Evolutionary conservation across 2,113 vertebrate species (phyloP).

Genomic region (Burhinus oedicnemus): DNA sequence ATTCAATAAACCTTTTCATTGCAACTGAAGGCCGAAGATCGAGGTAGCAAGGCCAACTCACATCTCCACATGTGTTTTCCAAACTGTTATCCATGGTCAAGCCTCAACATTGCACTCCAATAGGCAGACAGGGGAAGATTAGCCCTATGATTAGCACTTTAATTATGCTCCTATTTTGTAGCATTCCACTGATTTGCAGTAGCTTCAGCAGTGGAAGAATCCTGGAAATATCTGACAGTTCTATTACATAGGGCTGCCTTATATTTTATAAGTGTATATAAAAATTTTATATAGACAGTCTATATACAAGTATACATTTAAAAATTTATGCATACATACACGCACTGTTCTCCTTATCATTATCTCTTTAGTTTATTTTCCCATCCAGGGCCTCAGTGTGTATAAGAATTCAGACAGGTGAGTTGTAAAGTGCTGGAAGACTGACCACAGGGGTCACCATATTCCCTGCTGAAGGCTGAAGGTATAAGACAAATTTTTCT

Average conservation of each 20-base stretch:
- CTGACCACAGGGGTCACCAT: not conserved
- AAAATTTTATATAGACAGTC: not conserved
- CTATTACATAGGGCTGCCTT: not conserved
- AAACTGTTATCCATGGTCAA: not conserved
- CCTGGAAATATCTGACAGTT: not conserved
- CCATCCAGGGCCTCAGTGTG: not conserved
- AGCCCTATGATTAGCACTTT: not conserved
- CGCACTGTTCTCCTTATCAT: not conserved
- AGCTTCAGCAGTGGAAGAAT: not conserved
- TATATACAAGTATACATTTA: not conserved
- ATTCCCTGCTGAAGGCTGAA: not conserved
- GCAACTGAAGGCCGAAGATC: not conserved
- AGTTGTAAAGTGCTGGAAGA: not conserved
- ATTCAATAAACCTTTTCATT: not conserved
- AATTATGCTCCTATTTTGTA: not conserved
- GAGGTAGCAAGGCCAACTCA: not conserved
- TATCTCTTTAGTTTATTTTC: not conserved
- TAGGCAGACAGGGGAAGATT: not conserved
- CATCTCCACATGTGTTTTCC: not conserved
- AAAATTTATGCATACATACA: not conserved
- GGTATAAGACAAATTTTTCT: not conserved
- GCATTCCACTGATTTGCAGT: not conserved
- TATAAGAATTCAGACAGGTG: not conserved
- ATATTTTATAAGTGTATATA: not conserved
- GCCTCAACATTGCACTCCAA: not conserved